These are phyloP conservation scores for Sebastes itinus DNA, from an alignment of 2,797 vertebrate genomes.

Conservation along the genomic window DNA sequence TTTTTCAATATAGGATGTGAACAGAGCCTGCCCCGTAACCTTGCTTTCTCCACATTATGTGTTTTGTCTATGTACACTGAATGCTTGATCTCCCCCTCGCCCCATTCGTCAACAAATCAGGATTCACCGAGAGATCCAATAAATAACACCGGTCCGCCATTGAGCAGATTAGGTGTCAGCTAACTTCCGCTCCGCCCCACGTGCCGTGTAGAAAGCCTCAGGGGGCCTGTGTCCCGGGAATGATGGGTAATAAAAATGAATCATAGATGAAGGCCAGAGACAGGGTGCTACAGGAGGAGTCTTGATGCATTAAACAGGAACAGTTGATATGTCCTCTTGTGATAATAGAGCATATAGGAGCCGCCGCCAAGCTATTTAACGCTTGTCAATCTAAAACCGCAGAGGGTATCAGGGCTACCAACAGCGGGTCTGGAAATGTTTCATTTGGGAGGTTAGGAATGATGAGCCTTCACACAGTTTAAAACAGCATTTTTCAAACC, in stretches of 20 bases:
- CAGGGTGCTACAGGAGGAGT: slow-evolving; percentile 82
- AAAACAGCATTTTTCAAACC: not conserved
- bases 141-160: slow-evolving; percentile 78
- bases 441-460: slow-evolving; percentile 44
- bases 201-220: slow-evolving; percentile 73
- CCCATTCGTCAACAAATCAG: slow-evolving; percentile 62
- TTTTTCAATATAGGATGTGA: slow-evolving; percentile 50
- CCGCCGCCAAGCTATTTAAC: slow-evolving; percentile 81
- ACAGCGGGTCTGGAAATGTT: slow-evolving; percentile 51
- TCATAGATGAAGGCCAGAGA: slow-evolving; percentile 86
- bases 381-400: slow-evolving; percentile 78
- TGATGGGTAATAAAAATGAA: slow-evolving; percentile 88
- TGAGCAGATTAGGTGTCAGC: slow-evolving; percentile 83
- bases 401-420: slow-evolving; percentile 51
- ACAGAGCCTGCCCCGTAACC: slow-evolving; percentile 50
- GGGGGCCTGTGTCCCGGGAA: slow-evolving; percentile 79
- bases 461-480: slow-evolving; percentile 35
- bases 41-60: slow-evolving; percentile 59
- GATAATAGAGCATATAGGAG: slow-evolving; percentile 85
- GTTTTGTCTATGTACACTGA: slow-evolving; percentile 65
- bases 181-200: slow-evolving; percentile 79
- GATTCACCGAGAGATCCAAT: slow-evolving; percentile 70
- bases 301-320: slow-evolving; percentile 85
- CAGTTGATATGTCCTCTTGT: slow-evolving; percentile 84
- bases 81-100: slow-evolving; percentile 51